Base-by-base conservation (phyloP, 2,888 invertebrate species). In the Ectemnius continuus region DNA sequence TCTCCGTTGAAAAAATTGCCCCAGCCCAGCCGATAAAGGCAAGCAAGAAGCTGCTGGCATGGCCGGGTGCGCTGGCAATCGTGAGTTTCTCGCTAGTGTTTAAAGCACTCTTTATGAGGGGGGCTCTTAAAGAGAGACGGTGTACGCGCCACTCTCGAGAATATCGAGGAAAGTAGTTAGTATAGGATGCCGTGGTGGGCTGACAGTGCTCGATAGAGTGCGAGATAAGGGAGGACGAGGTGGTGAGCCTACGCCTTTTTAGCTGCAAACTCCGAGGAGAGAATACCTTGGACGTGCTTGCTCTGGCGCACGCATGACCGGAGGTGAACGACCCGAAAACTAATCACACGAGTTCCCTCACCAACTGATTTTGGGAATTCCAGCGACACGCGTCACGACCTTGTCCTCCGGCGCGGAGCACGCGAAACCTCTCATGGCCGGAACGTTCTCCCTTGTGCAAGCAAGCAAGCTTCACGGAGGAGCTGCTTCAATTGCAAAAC, bases 291-390 rank as follows among this genome's bases (percentile, higher is more conserved):
- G 8, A 13, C n/a, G 1, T 2, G 14, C 52, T 14, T 11, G 14
- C 52, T 52, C n/a, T 14, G 64, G 68, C 68, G 57, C 23, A 63
- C 73, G 72, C 83, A 76, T 72, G 77, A 72, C 67, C 68, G 26
- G 69, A 83, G 83, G 82, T 82, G 79, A 82, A 82, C 75, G 82
- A 82, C 83, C 72, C 68, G 63, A 63, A 62, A 59, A 58, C 58
- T 52, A 52, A 14, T 36, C 23, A 69, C 56, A 61, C 59, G 71
- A 67, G 61, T 62, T 67, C 69, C 70, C 69, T 68, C 70, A 64
- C 58, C 61, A 62, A 52, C 62, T 83, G 81, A 81, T 83, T 82
- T 82, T 74, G 81, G 82, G 77, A 83, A 82, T 82, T 76, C 74
- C 67, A 61, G 58, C 1, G 59, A 59, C 23, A 23, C 73, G 63